phyloP scores from a whole-genome alignment of 2,113 vertebrate genomes.

The Shinisaurus crocodilurus region DNA sequence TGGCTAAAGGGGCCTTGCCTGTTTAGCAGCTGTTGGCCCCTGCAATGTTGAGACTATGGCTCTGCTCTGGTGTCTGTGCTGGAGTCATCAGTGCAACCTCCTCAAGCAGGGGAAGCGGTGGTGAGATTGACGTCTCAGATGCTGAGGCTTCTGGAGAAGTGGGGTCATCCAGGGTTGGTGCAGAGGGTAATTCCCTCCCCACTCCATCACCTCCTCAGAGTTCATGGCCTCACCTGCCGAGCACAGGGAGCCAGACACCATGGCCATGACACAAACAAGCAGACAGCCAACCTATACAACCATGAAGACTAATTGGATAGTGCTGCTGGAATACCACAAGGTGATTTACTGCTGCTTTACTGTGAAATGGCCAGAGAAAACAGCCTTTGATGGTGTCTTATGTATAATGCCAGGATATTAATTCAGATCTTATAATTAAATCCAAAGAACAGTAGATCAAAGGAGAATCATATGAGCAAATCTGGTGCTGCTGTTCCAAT shows the following conservation, averaged over 20 bases:
- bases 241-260: neutral
- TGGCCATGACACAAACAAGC: neutral
- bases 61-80: neutral
- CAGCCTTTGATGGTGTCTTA: constrained; percentile 24
- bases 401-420: constrained; percentile 53
- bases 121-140: neutral
- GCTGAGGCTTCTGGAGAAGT: neutral
- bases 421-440: constrained; percentile 59
- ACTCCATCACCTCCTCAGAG: neutral
- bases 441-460: constrained; percentile 63
- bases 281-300: neutral
- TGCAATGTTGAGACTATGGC: neutral
- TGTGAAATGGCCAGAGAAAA: constrained; percentile 29
- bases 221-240: neutral
- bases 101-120: neutral
- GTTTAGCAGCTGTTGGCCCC: neutral
- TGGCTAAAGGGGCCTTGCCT: neutral
- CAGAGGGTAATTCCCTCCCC: neutral
- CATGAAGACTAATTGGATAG: neutral
- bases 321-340: neutral
- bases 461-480: constrained; percentile 57
- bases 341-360: neutral
- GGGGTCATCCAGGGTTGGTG: neutral
- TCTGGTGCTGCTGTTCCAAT: constrained; percentile 44
- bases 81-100: neutral